These are phyloP conservation scores for Alectura lathami DNA, from an alignment of 2,113 vertebrate species.

Conservation along the genomic window DNA sequence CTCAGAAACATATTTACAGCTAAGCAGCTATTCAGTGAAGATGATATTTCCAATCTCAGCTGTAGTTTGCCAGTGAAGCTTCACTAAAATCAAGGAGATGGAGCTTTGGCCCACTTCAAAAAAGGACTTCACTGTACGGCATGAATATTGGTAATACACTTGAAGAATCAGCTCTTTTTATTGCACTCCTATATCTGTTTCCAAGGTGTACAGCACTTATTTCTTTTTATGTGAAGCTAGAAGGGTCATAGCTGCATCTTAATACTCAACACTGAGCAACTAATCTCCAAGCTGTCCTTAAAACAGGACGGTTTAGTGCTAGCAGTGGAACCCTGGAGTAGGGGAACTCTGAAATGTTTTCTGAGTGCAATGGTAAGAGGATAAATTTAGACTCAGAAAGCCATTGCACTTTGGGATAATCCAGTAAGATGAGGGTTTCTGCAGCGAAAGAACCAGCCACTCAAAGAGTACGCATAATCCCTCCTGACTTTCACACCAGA, in stretches of 20 bases:
- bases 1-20: neutral
- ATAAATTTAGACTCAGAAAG: slow-evolving; percentile 45
- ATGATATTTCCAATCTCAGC: neutral
- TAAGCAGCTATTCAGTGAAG: neutral
- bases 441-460: neutral
- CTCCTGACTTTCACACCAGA: slow-evolving; percentile 45
- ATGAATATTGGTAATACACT: neutral
- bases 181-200: fast-evolving
- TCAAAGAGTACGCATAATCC: slow-evolving; percentile 57
- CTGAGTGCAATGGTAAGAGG: neutral
- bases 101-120: neutral
- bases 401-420: neutral
- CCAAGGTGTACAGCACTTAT: neutral
- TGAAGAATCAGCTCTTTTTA: neutral
- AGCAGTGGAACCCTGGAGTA: neutral
- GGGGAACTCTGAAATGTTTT: neutral
- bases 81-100: neutral
- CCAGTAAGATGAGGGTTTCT: neutral
- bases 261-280: neutral
- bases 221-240: neutral
- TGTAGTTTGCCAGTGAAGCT: neutral
- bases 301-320: neutral
- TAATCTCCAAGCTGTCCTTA: neutral
- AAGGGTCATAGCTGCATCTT: neutral
- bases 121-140: neutral